Conservation (phyloP, 2,113 vertebrate genomes). For the Epinephelus cyanopodus region DNA sequence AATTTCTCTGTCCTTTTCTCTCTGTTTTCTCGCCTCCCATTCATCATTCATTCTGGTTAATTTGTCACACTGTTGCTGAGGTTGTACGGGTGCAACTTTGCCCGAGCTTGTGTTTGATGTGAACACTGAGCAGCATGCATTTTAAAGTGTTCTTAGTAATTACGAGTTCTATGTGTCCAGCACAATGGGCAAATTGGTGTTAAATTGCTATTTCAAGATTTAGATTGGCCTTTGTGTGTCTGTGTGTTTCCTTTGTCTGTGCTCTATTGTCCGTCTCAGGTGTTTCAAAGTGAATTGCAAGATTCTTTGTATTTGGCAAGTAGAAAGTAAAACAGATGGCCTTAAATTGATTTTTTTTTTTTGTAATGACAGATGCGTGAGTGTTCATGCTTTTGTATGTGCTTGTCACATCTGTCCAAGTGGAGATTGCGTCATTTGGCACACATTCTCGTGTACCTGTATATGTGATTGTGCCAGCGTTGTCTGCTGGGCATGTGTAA, state of each 20-base stretch:
- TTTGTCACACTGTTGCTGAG: slow-evolving; percentile 19
- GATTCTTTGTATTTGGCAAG: slow-evolving; percentile 42
- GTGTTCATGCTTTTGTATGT: slow-evolving; percentile 18
- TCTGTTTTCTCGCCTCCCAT: neutral
- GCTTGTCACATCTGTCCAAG: slow-evolving; percentile 33
- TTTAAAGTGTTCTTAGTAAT: neutral
- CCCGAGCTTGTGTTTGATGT: neutral
- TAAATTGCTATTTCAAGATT: slow-evolving; percentile 17
- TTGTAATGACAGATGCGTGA: slow-evolving; percentile 11
- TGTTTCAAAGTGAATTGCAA: slow-evolving; percentile 32
- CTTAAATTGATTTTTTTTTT: neutral
- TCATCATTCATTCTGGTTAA: slow-evolving; percentile 8
- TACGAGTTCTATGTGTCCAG: neutral
- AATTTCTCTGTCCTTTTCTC: neutral
- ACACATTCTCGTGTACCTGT: neutral
- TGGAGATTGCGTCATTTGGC: neutral
- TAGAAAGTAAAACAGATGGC: slow-evolving; percentile 49
- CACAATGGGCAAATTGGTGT: slow-evolving; percentile 17
- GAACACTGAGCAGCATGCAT: neutral
- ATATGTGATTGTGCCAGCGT: neutral
- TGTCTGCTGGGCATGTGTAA: neutral
- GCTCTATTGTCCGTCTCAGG: slow-evolving; percentile 24
- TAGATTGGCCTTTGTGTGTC: slow-evolving; percentile 35
- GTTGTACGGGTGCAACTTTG: neutral
- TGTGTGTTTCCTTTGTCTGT: slow-evolving; percentile 10